Base-by-base conservation (phyloP, 2,888 invertebrate genomes). In the Catonia carolina region DNA sequence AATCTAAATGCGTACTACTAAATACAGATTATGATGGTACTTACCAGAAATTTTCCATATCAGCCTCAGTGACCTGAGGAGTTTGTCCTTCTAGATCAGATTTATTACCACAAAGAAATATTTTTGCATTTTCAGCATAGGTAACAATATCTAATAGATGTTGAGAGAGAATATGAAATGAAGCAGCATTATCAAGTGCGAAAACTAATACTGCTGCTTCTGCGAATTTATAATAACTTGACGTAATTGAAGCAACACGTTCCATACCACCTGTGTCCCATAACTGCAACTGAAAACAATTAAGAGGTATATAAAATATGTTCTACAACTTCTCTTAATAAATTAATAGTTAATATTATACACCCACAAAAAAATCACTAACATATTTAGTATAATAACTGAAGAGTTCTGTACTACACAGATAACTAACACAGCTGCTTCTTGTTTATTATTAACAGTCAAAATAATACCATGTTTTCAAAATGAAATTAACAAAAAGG, bases 241-340 rank as follows among this genome's bases (percentile, higher is more conserved):
- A 91, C 10, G 95, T 95, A 17, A 96, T 89, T 2, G 93, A 93
- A 45, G 94, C 94, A 61, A 95, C 93, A 66, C 95, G 79, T 74
- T 96, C 96, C 91, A 96, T 93, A 49, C 95, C 95, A 64, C 94
- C 95, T 35, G 96, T 96, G 71, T 96, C 96, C 94, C 95, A 96
- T 64, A 96, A 74, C 74, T 94, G 93, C 61, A 96, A 75, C 93
- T 95, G 72, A 50, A 75, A 70, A 62, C 61, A 58, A 62, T 63
- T 63, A 58, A 56, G n/a, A n/a, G n/a, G 10, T 31, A 27, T n/a
- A 50, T n/a, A 12, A 14, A 4, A 41, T 14, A 17, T 2, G 31
- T 1, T 23, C 52, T 15, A 17, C 6, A 17, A 53, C 17, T 52
- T 52, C 10, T 18, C 17, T n/a, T 39, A 7, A 15, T n/a, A 5